A percentile compares a stretch with the other conserved stretches of the same genome.
These are phyloP conservation scores for Shinisaurus crocodilurus DNA, from an alignment of 2,113 vertebrate species.

Conservation along the genomic window DNA sequence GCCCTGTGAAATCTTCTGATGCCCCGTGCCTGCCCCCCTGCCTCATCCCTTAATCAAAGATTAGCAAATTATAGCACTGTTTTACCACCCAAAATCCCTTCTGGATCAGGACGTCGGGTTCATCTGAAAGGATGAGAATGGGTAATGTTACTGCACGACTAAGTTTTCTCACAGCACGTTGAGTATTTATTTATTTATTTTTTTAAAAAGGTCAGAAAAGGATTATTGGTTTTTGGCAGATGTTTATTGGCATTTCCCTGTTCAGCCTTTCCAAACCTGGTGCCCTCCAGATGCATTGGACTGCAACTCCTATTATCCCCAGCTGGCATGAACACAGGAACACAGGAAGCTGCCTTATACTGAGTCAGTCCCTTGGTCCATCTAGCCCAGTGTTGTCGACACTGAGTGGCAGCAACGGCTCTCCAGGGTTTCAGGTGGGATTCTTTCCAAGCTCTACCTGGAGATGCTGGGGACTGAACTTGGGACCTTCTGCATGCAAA, in stretches of 20 bases:
- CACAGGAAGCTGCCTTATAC: too few species aligned
- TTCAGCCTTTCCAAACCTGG: neutral
- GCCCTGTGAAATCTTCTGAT: slow-evolving; percentile 46
- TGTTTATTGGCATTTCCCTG: slow-evolving; percentile 51
- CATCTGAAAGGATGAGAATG: slow-evolving; percentile 36
- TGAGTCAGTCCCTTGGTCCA: too few species aligned
- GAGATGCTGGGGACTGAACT: too few species aligned
- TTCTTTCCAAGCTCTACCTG: too few species aligned
- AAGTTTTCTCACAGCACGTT: slow-evolving; percentile 62
- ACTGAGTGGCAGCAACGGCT: too few species aligned
- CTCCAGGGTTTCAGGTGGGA: too few species aligned
- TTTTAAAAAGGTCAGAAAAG: slow-evolving; percentile 45
- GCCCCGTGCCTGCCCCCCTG: neutral
- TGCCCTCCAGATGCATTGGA: neutral
- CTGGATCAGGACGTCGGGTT: neutral
- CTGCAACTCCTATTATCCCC: neutral
- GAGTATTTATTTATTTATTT: neutral
- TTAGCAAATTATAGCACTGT: slow-evolving; percentile 11
- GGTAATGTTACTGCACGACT: slow-evolving; percentile 41
- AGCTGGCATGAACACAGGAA: neutral
- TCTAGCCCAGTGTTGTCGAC: too few species aligned
- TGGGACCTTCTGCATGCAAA: too few species aligned
- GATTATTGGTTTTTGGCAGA: slow-evolving; percentile 56
- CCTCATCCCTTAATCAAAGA: slow-evolving; percentile 54
- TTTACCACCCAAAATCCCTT: neutral